Evolutionary conservation across 1,140 invertebrate genomes (phyloP), one percentile per base, ranked within the genome.

Genomic region (Neuroterus valhalla): DNA sequence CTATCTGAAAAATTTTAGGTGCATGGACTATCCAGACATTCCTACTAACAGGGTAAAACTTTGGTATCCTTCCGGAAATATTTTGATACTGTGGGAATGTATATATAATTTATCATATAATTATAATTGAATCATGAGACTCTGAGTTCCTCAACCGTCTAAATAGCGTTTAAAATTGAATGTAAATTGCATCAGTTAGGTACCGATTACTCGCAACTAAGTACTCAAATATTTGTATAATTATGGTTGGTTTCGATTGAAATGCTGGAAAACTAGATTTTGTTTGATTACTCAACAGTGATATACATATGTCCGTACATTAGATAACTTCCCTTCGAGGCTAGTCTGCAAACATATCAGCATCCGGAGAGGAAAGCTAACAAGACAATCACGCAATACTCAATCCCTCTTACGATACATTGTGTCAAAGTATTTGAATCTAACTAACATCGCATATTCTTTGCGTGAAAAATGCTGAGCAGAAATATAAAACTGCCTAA

Each of bases 171-270:
- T 31, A 14, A 31, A 62, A 62, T 62, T 15, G n/a, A 31, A 38
- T 38, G 3, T 31, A 0, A 31, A n/a, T 26, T 31, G 26, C 15
- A n/a, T 62, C 31, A 62, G 26, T 62, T 14, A 38, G 26, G 31
- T 15, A 62, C 55, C 26, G 31, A 62, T 62, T 62, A n/a, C 31
- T 62, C 23, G 10, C n/a, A 62, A 62, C 31, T 62, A 62, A 31
- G 55, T 62, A n/a, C 26, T 23, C 31, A 38, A 62, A 62, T 38
- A 62, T 62, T 62, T 62, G 55, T 62, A 26, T 62, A 62, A 62
- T 62, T 26, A 62, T 62, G 55, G 55, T 26, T 23, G 55, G 26
- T 11, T 31, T 26, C 31, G 55, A 62, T 62, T 62, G 26, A 62
- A 62, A 62, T 62, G 11, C 26, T 62, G 3, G 55, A 62, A 23